phyloP scores from a whole-genome alignment of 1,140 invertebrate genomes.

The Metopolophium dirhodum region DNA sequence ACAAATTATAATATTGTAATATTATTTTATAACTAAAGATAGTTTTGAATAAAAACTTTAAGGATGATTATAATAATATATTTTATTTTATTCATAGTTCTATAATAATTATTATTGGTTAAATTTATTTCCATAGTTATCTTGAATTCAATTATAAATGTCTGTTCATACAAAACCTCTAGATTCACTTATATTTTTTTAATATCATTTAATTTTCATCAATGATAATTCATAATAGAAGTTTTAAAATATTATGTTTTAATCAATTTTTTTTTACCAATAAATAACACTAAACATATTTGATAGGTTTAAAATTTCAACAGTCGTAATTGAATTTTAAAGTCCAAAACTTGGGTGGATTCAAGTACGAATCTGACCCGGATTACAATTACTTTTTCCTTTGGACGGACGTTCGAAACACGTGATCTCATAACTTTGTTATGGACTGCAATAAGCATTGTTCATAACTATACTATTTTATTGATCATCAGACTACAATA shows the following conservation, averaged over 20 bases:
- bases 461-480: conserved; percentile 39
- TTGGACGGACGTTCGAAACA: conserved; percentile 5
- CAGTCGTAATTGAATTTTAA: conserved; percentile 19
- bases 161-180: no score
- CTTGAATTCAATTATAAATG: no score
- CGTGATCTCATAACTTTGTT: conserved; percentile 42
- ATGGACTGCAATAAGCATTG: conserved; percentile 15
- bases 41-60: no score
- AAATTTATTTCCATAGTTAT: no score
- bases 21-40: no score
- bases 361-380: conserved; percentile 31
- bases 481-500: conserved; percentile 32
- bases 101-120: no score
- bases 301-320: conserved; percentile 3
- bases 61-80: no score
- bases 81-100: no score
- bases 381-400: conserved; percentile 26
- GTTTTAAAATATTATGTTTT: not conserved
- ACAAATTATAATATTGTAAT: no score
- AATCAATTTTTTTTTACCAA: not conserved
- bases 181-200: no score
- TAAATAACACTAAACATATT: not conserved
- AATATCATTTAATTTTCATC: no score
- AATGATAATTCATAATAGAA: not conserved
- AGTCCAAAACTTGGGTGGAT: not conserved